Evolutionary conservation across 92 coral and sea anemone genomes (phyloP).

Genomic region (Zoanthus sansibaricus): DNA sequence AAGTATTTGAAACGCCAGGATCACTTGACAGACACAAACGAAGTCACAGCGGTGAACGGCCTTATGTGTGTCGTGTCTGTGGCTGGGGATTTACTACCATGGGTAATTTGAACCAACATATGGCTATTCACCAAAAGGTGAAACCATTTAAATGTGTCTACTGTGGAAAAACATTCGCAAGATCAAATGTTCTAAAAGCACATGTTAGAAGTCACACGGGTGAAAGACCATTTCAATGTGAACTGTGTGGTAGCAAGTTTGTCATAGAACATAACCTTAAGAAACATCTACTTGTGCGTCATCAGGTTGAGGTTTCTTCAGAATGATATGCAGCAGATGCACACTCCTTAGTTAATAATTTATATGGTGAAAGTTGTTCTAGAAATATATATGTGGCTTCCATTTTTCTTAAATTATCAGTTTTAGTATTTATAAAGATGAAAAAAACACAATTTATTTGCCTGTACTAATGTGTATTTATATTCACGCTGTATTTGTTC

Average conservation of each 20-base stretch:
- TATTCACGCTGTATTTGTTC: no score
- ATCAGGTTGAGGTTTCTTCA: constrained; percentile 61
- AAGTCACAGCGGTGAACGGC: constrained; percentile 87
- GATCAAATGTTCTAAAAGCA: constrained; percentile 91
- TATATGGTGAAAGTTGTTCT: no score
- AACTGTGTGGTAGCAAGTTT: constrained; percentile 88
- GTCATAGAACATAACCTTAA: constrained; percentile 85
- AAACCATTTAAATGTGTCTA: constrained; percentile 92
- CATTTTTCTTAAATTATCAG: no score
- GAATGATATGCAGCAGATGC: constrained; percentile 23
- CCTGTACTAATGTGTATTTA: no score
- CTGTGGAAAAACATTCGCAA: constrained; percentile 95
- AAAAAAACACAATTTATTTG: no score
- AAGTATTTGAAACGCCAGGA: constrained; percentile 85
- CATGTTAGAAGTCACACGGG: constrained; percentile 94
- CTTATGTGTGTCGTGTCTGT: constrained; percentile 87
- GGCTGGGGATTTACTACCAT: constrained; percentile 93
- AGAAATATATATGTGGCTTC: no score
- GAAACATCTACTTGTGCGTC: constrained; percentile 86
- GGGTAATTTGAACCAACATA: constrained; percentile 88
- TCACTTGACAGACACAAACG: constrained; percentile 84
- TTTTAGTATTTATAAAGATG: no score
- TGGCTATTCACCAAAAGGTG: constrained; percentile 92
- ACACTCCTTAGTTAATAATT: constrained; percentile 1
- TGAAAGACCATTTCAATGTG: constrained; percentile 90